A percentile compares a stretch with the other conserved stretches of the same genome.
Evolutionary conservation across 2,113 vertebrate species (phyloP).

Genomic region (Capricornis sumatraensis): DNA sequence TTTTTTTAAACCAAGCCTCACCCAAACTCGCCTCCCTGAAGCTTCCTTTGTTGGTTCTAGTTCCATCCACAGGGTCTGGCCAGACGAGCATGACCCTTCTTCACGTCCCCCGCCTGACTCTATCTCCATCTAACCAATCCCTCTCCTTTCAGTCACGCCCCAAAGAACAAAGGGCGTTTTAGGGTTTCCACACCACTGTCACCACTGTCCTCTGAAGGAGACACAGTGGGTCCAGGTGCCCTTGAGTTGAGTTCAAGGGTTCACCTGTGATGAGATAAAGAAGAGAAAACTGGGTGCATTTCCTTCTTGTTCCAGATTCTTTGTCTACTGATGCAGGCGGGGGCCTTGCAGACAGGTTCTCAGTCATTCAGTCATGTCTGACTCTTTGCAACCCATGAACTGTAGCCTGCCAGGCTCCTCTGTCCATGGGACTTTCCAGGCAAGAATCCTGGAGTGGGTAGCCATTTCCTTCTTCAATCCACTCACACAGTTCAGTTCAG

Average conservation of each 20-base stretch:
- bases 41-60: accelerated
- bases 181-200: background rate
- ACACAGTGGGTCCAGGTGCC: background rate
- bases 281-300: background rate
- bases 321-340: accelerated
- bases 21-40: background rate
- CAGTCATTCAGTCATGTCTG: background rate
- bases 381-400: background rate
- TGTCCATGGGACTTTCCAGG: background rate
- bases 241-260: background rate
- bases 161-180: background rate
- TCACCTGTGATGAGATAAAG: too few species aligned
- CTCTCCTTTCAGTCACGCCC: background rate
- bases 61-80: background rate
- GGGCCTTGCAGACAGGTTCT: background rate
- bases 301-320: background rate
- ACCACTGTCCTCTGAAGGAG: background rate
- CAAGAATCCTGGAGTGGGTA: background rate
- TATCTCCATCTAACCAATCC: background rate
- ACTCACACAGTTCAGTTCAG: background rate
- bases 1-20: background rate
- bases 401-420: background rate
- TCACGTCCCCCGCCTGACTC: accelerated
- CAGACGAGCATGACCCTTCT: too few species aligned
- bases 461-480: background rate